Evolutionary conservation across 1,140 invertebrate genomes (phyloP).

Genomic region (Ladona fulva): DNA sequence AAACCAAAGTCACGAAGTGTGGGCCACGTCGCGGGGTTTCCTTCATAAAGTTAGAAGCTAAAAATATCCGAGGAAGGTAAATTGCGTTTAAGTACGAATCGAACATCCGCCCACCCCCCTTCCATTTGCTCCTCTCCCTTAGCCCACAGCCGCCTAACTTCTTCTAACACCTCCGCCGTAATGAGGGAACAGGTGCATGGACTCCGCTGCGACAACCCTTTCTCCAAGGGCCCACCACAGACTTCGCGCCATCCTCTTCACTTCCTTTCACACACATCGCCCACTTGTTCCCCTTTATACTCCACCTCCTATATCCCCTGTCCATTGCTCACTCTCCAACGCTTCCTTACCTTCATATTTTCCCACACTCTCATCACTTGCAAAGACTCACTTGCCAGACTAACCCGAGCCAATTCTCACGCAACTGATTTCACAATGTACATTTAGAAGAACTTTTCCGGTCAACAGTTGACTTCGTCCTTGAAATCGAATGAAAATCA

Average conservation of each 20-base stretch:
- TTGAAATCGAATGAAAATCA: too few relatives aligned
- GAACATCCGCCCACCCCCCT: background rate
- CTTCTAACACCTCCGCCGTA: background rate
- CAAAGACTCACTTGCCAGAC: background rate
- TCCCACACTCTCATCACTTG: background rate
- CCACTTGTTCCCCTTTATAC: too few relatives aligned
- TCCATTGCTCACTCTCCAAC: background rate
- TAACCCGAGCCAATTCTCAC: background rate
- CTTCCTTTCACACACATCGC: too few relatives aligned
- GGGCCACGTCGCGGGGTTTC: too few relatives aligned
- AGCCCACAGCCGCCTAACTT: background rate
- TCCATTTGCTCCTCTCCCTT: background rate
- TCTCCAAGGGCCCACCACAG: background rate
- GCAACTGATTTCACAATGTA: too few relatives aligned
- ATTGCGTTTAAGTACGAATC: too few relatives aligned
- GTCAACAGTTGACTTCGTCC: too few relatives aligned
- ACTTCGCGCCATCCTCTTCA: too few relatives aligned
- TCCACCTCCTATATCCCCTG: background rate
- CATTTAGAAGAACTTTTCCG: too few relatives aligned
- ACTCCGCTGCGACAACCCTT: background rate
- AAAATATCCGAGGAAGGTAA: too few relatives aligned
- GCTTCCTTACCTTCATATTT: background rate
- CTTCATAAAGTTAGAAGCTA: too few relatives aligned
- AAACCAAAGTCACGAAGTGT: too few relatives aligned
- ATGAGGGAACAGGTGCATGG: background rate